phyloP scores from a whole-genome alignment of 2,113 vertebrate genomes.

The Cariama cristata region DNA sequence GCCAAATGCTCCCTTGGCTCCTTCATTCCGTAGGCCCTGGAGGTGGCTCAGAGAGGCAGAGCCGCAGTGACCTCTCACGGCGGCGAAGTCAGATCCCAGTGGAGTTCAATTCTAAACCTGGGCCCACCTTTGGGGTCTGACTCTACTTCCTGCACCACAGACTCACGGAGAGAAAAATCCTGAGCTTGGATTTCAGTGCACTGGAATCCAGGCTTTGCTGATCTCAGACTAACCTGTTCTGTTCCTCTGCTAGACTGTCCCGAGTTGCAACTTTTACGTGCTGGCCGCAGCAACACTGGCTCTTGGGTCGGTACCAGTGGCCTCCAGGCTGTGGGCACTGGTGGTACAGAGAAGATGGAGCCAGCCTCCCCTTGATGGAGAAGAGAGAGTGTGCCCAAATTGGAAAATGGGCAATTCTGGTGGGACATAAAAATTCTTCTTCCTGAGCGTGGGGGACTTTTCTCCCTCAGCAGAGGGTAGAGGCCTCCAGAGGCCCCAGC shows the following conservation, averaged over 20 bases:
- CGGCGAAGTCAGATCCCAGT: neutral
- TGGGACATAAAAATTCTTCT: neutral
- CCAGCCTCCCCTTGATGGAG: neutral
- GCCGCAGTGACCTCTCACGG: neutral
- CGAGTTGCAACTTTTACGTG: neutral
- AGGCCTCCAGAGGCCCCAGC: neutral
- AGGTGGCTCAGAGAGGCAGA: neutral
- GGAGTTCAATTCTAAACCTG: neutral
- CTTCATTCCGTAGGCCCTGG: neutral
- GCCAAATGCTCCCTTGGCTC: neutral
- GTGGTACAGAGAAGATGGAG: neutral
- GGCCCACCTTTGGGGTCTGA: no score
- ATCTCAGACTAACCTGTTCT: neutral
- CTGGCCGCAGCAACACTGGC: neutral
- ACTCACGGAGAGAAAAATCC: neutral
- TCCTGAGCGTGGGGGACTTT: rapidly evolving
- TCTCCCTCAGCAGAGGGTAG: neutral
- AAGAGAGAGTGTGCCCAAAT: neutral
- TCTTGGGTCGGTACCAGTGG: neutral
- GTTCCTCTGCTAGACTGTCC: neutral
- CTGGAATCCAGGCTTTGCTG: neutral
- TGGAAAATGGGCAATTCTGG: neutral
- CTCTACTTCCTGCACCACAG: neutral
- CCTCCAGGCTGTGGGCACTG: neutral
- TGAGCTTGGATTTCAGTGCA: neutral